Base-by-base conservation (phyloP, 2,113 vertebrate species). In the Pseudopipra pipra region DNA sequence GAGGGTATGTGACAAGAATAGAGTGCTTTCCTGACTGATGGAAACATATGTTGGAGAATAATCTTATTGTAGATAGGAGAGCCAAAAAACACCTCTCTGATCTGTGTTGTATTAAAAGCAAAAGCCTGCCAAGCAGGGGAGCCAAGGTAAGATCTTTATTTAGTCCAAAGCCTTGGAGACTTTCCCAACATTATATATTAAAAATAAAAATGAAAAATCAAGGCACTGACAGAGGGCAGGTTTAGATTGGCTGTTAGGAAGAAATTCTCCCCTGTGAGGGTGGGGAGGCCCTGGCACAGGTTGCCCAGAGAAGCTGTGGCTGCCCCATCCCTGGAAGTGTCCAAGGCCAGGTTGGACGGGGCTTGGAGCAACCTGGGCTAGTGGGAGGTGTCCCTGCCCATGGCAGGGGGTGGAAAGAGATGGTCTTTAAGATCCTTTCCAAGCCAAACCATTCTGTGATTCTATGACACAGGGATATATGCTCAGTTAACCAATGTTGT, bases 91-190 rank as follows among this genome's bases (percentile, higher is more conserved):
- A 77, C n/a, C 72, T 44, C 41, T 96, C 44, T 89, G 68, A 84
- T 93, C 79, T 92, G 33, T 71, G 63, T 8, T 84, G 43, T 71
- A 39, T 89, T 71, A 37, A 65, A 88, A 85, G 12, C 14, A 87
- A 94, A 93, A 94, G 12, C 43, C 44, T 95, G 90, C 67, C 85
- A 91, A 82, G 62, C 81, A 82, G 56, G 78, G 91, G 23, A 92
- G 70, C 31, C 11, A 23, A 86, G 35, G 51, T 62, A 89, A 83
- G 63, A 17, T 31, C 96, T 90, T 90, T 91, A 73, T 90, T 93
- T 76, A 90, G 72, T 71, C 56, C 43, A 77, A 71, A 90, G 59
- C 55, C 72, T 92, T 93, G 90, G 90, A 91, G 51, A 56, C 28
- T 49, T 91, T 92, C 79, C 90, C 47, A 88, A 59, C 6, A 3